Conservation (phyloP, 2,113 vertebrate species). For the Peromyscus maniculatus region DNA sequence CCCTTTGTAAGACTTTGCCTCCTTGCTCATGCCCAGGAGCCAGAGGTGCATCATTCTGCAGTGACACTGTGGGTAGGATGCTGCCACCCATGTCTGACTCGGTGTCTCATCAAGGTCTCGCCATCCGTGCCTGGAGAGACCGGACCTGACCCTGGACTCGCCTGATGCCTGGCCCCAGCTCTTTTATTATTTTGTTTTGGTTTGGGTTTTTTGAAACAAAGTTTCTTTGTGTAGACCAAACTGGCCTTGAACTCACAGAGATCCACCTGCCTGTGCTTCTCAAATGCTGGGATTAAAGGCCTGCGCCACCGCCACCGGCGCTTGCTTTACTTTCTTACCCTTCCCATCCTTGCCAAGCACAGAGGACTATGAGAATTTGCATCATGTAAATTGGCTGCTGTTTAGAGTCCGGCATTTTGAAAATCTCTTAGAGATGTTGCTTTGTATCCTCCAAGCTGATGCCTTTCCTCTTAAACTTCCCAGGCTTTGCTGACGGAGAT, state of each 20-base stretch:
- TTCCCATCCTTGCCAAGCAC: neutral
- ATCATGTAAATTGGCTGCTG: neutral
- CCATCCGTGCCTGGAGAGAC: neutral
- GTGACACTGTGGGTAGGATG: neutral
- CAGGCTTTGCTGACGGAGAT: slow-evolving; percentile 96
- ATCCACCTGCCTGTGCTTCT: neutral
- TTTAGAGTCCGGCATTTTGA: neutral
- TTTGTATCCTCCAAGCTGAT: slow-evolving; percentile 37
- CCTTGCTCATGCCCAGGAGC: neutral
- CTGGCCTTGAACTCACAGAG: neutral
- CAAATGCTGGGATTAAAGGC: neutral
- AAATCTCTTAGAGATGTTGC: neutral
- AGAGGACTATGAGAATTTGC: neutral
- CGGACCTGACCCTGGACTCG: neutral
- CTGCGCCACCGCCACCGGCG: neutral
- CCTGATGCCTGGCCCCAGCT: neutral
- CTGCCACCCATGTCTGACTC: no score
- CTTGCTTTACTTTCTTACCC: neutral
- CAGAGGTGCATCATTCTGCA: neutral
- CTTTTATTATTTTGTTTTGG: neutral
- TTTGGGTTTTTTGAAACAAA: neutral
- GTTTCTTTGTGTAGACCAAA: neutral
- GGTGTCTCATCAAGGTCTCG: neutral
- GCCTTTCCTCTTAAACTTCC: slow-evolving; percentile 70
- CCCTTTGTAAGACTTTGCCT: neutral